A percentile compares a stretch with the other conserved stretches of the same genome.
Conservation (phyloP, 2,888 invertebrate genomes). For the Germaria angustata region DNA sequence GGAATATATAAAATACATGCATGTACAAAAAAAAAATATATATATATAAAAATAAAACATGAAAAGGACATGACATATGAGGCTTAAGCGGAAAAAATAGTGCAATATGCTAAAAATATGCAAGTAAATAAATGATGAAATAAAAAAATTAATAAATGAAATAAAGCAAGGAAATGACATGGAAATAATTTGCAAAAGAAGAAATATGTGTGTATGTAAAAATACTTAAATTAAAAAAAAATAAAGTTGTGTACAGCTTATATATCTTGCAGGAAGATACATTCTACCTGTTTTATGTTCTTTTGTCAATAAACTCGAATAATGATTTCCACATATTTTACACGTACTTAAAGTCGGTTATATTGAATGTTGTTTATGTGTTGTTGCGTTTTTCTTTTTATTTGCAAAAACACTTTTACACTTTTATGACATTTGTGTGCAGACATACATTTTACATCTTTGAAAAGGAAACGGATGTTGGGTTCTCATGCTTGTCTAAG, state of each 20-base stretch:
- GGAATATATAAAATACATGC: too few species aligned
- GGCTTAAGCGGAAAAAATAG: not conserved
- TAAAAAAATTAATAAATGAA: constrained; percentile 1
- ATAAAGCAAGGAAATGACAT: constrained; percentile 40
- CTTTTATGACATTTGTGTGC: constrained; percentile 2
- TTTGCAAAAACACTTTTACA: constrained; percentile 20
- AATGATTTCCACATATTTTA: constrained; percentile 32
- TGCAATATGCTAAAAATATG: constrained; percentile 16
- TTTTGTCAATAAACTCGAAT: constrained; percentile 1
- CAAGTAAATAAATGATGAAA: constrained; percentile 25
- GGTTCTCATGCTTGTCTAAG: not conserved
- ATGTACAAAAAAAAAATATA: not conserved
- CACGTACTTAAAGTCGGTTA: not conserved
- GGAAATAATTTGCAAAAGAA: constrained; percentile 35
- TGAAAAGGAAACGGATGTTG: constrained; percentile 27
- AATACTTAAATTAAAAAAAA: constrained; percentile 14
- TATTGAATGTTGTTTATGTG: not conserved
- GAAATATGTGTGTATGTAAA: not conserved
- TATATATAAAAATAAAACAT: constrained; percentile 12
- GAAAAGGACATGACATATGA: constrained; percentile 27
- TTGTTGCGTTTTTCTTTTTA: not conserved
- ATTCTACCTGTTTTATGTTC: constrained; percentile 6
- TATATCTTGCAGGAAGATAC: not conserved
- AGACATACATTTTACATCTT: not conserved
- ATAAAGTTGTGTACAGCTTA: constrained; percentile 55